Evolutionary conservation across 2,888 invertebrate genomes (phyloP).

Genomic region (Eumacrocentrus americanus): DNA sequence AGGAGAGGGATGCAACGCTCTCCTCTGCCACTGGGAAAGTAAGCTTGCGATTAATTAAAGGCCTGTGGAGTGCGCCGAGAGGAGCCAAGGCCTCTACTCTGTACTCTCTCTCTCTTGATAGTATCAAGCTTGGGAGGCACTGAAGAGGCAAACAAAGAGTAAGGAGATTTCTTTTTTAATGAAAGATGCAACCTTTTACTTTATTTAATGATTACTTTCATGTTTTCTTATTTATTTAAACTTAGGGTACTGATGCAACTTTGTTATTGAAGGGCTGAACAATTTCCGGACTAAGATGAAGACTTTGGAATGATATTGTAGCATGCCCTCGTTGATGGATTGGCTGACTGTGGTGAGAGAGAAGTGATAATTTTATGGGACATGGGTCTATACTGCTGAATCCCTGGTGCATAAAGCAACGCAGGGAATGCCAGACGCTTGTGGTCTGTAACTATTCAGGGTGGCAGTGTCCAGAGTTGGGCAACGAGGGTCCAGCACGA

Average conservation of each 20-base stretch:
- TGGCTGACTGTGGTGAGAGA: neutral
- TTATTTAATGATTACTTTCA: slow-evolving; percentile 21
- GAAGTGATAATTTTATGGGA: slow-evolving; percentile 41
- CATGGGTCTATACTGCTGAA: slow-evolving; percentile 37
- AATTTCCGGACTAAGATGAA: too few relatives aligned
- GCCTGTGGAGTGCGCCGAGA: slow-evolving; percentile 19
- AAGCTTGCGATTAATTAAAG: slow-evolving; percentile 32
- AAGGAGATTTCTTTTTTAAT: slow-evolving; percentile 29
- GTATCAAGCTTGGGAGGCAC: slow-evolving; percentile 21
- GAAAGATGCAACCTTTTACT: slow-evolving; percentile 16
- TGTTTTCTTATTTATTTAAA: slow-evolving; percentile 24
- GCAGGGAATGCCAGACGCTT: slow-evolving; percentile 41
- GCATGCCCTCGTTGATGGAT: too few relatives aligned
- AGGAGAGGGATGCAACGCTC: slow-evolving; percentile 17
- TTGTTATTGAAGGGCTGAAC: too few relatives aligned
- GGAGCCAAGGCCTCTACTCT: slow-evolving; percentile 1
- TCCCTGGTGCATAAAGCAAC: slow-evolving; percentile 34
- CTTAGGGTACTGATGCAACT: too few relatives aligned
- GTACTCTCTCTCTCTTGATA: slow-evolving; percentile 14
- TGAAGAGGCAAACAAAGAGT: slow-evolving; percentile 21
- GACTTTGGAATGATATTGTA: too few relatives aligned
- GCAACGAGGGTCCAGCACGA: slow-evolving; percentile 8
- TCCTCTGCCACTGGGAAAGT: slow-evolving; percentile 19
- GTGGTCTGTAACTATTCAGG: slow-evolving; percentile 4
- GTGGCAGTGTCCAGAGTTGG: neutral